Base-by-base conservation (phyloP, 2,888 invertebrate genomes). In the Psylliodes chrysocephalus region DNA sequence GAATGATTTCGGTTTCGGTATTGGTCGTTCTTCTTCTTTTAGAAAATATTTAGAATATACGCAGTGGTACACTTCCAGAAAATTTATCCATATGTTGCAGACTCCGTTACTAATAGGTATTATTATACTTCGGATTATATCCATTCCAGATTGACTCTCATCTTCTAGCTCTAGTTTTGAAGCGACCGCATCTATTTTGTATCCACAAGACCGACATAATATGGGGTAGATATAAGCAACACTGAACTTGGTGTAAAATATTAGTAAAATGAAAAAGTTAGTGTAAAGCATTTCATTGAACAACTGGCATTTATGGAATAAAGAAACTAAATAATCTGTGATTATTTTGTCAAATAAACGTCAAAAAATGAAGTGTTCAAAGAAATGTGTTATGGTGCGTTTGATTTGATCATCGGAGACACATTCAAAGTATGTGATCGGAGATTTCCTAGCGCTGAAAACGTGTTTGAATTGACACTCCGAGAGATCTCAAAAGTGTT, bases 81-180 rank as follows among this genome's bases (percentile, higher is more conserved):
- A 54, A 33, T 54, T 54, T 18, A 18, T 15, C 25, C 14, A 38
- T n/a, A 54, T 1, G 14, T 40, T 40, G 17, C 54, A 54, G 10
- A 54, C 2, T 5, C 54, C 54, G 22, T 54, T 38, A 17, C 19
- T 38, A 4, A 54, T 40, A 10, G 54, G 54, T 3, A 54, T 19
- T 10, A 54, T 1, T 6, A 54, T 40, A 14, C 17, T 54, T 15
- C 38, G 1, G 7, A 54, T 19, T n/a, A 19, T 12, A 10, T 35
- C 33, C 40, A 35, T 19, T 10, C 38, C 25, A 14, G 17, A 25
- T 18, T 10, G 3, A 12, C 3, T n/a, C 5, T 33, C 42, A 8
- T 54, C 54, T 2, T 30, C 18, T 33, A 30, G 5, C 5, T 52
- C n/a, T 2, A 35, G 7, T 22, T 46, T 4, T 12, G 22, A 12